These are phyloP conservation scores for Taenioides sp. DNA, from an alignment of 2,797 vertebrate species.

Conservation along the genomic window DNA sequence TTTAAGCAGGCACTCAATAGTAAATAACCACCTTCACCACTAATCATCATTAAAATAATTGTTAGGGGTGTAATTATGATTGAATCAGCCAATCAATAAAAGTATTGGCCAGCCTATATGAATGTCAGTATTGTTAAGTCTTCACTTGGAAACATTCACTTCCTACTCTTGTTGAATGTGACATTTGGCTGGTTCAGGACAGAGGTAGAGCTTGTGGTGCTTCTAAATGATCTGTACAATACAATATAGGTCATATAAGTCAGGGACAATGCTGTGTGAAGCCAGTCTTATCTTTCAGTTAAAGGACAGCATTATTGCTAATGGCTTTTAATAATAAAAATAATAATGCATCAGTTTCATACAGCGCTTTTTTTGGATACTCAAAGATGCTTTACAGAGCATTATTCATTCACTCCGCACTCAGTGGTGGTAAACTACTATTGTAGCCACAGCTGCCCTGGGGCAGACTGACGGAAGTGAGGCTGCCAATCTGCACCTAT, in stretches of 20 bases:
- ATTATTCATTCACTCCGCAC: too few relatives aligned
- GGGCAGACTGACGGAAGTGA: too few relatives aligned
- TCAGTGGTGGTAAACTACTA: too few relatives aligned
- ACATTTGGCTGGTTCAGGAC: conserved; percentile 7
- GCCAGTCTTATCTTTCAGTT: background rate
- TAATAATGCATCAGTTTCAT: too few relatives aligned
- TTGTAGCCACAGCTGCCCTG: too few relatives aligned
- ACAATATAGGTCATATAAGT: background rate
- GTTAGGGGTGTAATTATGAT: conserved; percentile 12
- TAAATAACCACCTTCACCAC: background rate
- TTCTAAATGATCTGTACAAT: background rate
- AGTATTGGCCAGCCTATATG: background rate
- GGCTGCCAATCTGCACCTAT: too few relatives aligned
- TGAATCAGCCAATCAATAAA: conserved; percentile 1
- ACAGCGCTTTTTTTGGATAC: too few relatives aligned
- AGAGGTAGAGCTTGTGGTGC: background rate
- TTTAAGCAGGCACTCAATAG: background rate
- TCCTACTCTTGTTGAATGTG: conserved; percentile 9
- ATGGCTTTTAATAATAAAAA: background rate
- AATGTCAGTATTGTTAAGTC: conserved; percentile 16
- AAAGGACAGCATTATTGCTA: background rate
- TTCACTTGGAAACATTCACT: background rate
- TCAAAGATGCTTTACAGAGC: too few relatives aligned
- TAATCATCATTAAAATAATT: background rate
- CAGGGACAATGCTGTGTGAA: background rate